Evolutionary conservation across 1,140 invertebrate species (phyloP).

Genomic region (Venustaconcha ellipsiformis): DNA sequence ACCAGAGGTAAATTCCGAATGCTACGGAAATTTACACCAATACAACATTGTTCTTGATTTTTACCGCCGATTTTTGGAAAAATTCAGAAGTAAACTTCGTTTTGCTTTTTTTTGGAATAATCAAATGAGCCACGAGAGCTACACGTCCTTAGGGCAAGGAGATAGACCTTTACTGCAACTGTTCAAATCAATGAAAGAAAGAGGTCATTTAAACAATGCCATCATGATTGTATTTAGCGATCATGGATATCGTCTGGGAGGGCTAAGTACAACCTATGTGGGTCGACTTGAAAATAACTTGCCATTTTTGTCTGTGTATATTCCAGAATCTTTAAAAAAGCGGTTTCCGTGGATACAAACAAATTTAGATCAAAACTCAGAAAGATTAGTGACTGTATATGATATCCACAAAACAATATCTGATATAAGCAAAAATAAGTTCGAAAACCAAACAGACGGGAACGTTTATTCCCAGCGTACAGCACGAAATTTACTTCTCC

Average conservation of each 20-base stretch:
- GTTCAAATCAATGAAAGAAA: constrained; percentile 29
- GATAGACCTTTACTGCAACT: constrained; percentile 49
- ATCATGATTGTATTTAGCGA: constrained; percentile 34
- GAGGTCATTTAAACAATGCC: constrained; percentile 19
- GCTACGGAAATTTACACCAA: constrained; percentile 28
- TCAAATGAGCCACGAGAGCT: constrained; percentile 28
- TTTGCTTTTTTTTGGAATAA: constrained; percentile 30
- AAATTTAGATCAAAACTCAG: constrained; percentile 25
- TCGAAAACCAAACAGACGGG: not conserved
- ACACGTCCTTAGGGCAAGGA: constrained; percentile 17
- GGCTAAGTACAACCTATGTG: constrained; percentile 24
- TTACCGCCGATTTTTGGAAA: constrained; percentile 13
- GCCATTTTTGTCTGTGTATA: constrained; percentile 28
- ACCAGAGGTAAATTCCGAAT: constrained; percentile 14
- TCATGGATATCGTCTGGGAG: constrained; percentile 31
- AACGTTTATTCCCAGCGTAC: constrained; percentile 5
- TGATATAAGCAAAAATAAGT: constrained; percentile 19
- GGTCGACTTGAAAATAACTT: constrained; percentile 33
- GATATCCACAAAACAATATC: constrained; percentile 28
- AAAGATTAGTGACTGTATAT: constrained; percentile 18
- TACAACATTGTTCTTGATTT: constrained; percentile 20
- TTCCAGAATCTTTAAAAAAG: constrained; percentile 19
- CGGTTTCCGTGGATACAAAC: constrained; percentile 13
- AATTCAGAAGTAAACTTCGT: constrained; percentile 8
- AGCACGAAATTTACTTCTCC: constrained; percentile 25